phyloP scores from a whole-genome alignment of 2,888 invertebrate genomes.

The Chalcosyrphus nemorum region DNA sequence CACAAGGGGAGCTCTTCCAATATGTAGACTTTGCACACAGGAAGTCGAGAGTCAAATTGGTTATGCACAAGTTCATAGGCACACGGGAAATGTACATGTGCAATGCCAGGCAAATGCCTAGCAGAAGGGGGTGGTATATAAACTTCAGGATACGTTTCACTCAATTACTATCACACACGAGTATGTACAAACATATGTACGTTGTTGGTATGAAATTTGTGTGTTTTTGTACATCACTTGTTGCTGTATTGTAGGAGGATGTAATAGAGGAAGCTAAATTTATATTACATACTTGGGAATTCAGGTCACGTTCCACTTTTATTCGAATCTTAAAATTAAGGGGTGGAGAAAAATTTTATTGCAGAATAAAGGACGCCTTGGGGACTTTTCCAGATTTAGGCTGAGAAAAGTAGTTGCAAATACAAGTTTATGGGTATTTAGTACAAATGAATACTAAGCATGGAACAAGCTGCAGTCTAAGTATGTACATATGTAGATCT shows the following conservation, averaged over 20 bases:
- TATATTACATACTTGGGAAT: background rate
- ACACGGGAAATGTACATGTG: background rate
- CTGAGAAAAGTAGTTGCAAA: too few relatives aligned
- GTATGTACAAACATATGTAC: background rate
- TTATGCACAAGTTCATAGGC: slow-evolving; percentile 7
- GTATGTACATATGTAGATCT: too few relatives aligned
- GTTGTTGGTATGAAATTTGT: background rate
- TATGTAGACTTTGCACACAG: background rate
- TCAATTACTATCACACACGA: background rate
- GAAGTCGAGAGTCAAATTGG: background rate
- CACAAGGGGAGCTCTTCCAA: background rate
- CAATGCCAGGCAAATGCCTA: background rate
- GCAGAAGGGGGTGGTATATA: background rate
- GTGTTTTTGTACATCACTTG: background rate
- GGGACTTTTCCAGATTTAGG: too few relatives aligned
- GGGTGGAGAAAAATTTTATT: background rate
- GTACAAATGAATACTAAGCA: too few relatives aligned
- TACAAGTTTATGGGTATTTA: too few relatives aligned
- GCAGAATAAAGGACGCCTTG: background rate
- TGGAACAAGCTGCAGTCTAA: too few relatives aligned
- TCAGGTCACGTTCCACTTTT: background rate
- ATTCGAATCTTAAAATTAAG: background rate
- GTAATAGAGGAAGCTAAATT: background rate
- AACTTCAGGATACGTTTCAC: background rate
- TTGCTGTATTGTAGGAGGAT: too few relatives aligned